Conservation (phyloP, 2,888 invertebrate species). For the Sisyra nigra region DNA sequence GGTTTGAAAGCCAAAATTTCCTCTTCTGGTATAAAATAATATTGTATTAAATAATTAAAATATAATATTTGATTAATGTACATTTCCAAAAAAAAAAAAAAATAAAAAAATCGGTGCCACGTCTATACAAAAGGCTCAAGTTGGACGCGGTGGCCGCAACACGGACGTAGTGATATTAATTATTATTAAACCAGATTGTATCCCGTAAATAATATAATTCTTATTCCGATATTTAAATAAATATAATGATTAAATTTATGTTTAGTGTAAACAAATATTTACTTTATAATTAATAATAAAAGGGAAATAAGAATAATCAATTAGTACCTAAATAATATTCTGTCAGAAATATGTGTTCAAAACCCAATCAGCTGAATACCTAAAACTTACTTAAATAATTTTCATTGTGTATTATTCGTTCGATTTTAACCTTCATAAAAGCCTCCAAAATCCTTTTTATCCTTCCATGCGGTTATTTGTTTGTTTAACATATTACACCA, state of each 20-base stretch:
- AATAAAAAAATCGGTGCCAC: neutral
- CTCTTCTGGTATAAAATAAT: neutral
- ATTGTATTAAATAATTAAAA: neutral
- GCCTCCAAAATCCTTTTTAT: too few relatives aligned
- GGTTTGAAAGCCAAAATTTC: neutral
- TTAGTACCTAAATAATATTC: slow-evolving; percentile 28
- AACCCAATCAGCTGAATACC: slow-evolving; percentile 27
- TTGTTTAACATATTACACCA: too few relatives aligned
- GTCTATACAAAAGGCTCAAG: slow-evolving; percentile 2
- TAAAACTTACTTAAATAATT: neutral
- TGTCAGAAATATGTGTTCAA: slow-evolving; percentile 31
- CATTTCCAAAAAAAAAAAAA: neutral
- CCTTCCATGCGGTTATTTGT: too few relatives aligned
- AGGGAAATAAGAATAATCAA: slow-evolving; percentile 22
- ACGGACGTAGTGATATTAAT: slow-evolving; percentile 13
- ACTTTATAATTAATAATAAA: slow-evolving; percentile 18
- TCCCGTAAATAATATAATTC: slow-evolving; percentile 1
- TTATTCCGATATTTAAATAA: slow-evolving; percentile 5
- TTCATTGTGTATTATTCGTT: too few relatives aligned
- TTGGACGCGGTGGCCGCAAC: neutral
- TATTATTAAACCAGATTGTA: slow-evolving; percentile 3
- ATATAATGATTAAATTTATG: slow-evolving; percentile 4
- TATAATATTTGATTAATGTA: neutral
- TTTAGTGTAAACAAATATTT: slow-evolving; percentile 2
- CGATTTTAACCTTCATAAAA: too few relatives aligned